A percentile compares a stretch with the other conserved stretches of the same genome.
Evolutionary conservation across 2,797 vertebrate genomes (phyloP).

Genomic region (Helostoma temminkii): DNA sequence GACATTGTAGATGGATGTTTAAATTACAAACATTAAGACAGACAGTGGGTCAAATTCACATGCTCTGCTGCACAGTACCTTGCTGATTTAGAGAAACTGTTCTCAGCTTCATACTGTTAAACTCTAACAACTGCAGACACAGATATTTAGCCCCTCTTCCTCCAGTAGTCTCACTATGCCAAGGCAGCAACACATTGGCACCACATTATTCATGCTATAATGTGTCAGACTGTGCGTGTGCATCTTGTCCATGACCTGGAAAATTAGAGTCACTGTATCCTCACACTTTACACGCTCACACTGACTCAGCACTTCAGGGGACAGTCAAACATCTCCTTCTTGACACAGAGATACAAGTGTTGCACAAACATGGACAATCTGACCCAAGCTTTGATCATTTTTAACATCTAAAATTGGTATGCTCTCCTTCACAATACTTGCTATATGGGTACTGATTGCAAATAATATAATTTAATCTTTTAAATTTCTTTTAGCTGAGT

Average conservation of each 20-base stretch:
- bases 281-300: background rate
- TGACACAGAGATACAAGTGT: constrained; percentile 4
- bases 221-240: background rate
- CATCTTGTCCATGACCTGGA: background rate
- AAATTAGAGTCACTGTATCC: constrained; percentile 11
- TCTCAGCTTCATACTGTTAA: too few species aligned
- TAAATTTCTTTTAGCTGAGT: constrained; percentile 8
- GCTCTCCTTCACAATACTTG: too few species aligned
- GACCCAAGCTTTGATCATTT: too few species aligned
- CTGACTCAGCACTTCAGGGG: constrained; percentile 7
- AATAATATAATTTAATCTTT: too few species aligned
- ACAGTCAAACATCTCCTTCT: background rate
- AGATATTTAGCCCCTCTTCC: background rate
- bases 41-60: background rate
- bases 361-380: background rate
- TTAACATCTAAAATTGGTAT: too few species aligned
- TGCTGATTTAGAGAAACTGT: background rate
- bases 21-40: too few species aligned
- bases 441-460: too few species aligned
- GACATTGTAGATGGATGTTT: too few species aligned
- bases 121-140: background rate
- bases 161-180: constrained; percentile 5
- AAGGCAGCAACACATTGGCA: constrained; percentile 9
- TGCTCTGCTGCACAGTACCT: too few species aligned
- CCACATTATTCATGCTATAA: background rate